These are phyloP conservation scores for Mormyrus proboscirostris DNA, from an alignment of 2,797 vertebrate species.

Conservation along the genomic window DNA sequence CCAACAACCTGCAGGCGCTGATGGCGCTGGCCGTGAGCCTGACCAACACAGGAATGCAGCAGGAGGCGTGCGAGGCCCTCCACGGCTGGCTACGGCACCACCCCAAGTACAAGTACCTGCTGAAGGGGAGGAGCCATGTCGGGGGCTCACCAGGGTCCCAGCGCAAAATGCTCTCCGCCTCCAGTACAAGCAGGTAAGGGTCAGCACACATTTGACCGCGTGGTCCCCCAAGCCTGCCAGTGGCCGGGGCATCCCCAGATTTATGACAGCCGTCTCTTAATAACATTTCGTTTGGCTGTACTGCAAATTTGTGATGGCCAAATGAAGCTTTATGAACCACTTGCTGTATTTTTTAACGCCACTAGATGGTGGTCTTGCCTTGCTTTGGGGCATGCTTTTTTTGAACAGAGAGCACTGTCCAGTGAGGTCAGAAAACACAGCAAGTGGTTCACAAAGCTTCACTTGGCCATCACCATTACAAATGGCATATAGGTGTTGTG, in stretches of 20 bases:
- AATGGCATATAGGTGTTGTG: background rate
- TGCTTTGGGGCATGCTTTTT: background rate
- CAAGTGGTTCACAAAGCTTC: background rate
- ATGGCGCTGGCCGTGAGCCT: conserved; percentile 95
- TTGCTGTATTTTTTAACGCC: background rate
- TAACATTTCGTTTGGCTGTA: background rate
- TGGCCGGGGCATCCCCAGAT: background rate
- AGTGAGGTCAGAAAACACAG: background rate
- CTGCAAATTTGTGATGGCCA: background rate
- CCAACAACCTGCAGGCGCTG: conserved; percentile 87
- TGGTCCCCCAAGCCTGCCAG: background rate
- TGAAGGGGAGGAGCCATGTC: conserved; percentile 69
- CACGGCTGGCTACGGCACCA: conserved; percentile 89
- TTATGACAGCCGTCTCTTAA: background rate
- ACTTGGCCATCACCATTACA: background rate
- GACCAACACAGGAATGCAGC: conserved; percentile 88
- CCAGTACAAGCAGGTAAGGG: conserved; percentile 43
- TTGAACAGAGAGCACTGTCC: background rate
- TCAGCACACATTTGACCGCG: background rate
- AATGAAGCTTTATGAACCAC: background rate
- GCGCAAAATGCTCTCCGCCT: conserved; percentile 70
- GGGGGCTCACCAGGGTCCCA: conserved; percentile 71
- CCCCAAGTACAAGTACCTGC: conserved; percentile 85
- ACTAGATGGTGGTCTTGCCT: background rate
- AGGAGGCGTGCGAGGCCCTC: conserved; percentile 85